Evolutionary conservation across 2,888 invertebrate species (phyloP), one percentile per base, ranked within the genome.

Genomic region (Drosophila suboccidentalis): DNA sequence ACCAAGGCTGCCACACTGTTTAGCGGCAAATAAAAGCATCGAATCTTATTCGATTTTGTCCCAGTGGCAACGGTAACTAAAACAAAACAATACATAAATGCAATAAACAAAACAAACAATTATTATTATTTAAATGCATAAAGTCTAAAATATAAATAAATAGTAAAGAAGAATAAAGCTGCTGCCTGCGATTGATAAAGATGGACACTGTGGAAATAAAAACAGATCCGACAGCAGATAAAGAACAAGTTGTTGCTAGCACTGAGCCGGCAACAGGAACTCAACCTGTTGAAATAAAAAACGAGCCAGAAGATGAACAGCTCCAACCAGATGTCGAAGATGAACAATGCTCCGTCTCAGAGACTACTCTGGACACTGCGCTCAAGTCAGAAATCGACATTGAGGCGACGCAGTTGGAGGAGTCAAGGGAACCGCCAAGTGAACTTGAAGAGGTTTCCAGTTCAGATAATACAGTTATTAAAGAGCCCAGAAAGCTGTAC

Each of bases 131-230:
- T 10, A 17, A 53, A 38, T 38, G 13, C 4, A 6, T 3, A n/a
- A 32, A 22, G 34, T 1, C 10, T 26, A 6, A 34, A 43, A 29
- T 26, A 34, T 44, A 54, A 17, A 13, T n/a, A 43, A 51, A 43
- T 34, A 22, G 11, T 1, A 17, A 38, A n/a, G 9, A 38, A 46
- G 8, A 0, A 3, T 2, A 11, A 1, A 17, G 13, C 10, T 1
- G 55, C 38, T 19, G 19, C 15, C 3, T 36, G 2, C 10, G 10
- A 10, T 38, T 29, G 41, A 3, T 19, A 11, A 49, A 19, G 10
- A 86, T 84, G 85, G 82, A 65, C 38, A 26, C n/a, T 38, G 36
- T 38, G 5, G 13, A 36, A 39, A 54, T 71, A 22, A 81, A 82
- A 67, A 26, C 9, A 0, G 63, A 84, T 13, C 19, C 34, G 8